Evolutionary conservation across 2,113 vertebrate species (phyloP).

Genomic region (Brachyhypopomus occidentalis): DNA sequence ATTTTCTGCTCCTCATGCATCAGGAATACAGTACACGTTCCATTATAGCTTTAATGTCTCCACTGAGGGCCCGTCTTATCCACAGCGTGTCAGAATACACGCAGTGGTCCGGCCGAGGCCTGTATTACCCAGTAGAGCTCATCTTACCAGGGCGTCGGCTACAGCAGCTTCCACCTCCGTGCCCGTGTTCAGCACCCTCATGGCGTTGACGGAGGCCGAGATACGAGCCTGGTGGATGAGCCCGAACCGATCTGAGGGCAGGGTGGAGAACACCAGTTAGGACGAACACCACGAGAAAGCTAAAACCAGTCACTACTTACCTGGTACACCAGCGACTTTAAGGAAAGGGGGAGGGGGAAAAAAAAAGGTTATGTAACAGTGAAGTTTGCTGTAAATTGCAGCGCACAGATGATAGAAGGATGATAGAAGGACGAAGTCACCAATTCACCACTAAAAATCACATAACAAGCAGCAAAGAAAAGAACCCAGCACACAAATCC

Average conservation of each 20-base stretch:
- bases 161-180: conserved; percentile 97
- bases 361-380: no score
- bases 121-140: not conserved
- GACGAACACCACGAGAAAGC: not conserved
- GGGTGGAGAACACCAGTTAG: conserved; percentile 48
- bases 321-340: not conserved
- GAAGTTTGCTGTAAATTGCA: no score
- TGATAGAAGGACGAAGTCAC: no score
- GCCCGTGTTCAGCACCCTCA: conserved; percentile 94
- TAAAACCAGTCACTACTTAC: conserved; percentile 18
- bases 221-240: conserved; percentile 91
- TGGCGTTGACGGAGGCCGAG: conserved; percentile 91
- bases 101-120: no score
- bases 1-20: not conserved
- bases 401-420: no score
- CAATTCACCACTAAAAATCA: no score
- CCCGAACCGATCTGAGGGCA: conserved; percentile 89
- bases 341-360: no score
- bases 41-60: no score
- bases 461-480: no score
- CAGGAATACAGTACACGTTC: not conserved
- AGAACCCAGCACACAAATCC: no score
- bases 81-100: no score
- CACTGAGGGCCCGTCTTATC: no score
- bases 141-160: conserved; percentile 93